A percentile compares a stretch with the other conserved stretches of the same genome.
Conservation (phyloP, 2,113 vertebrate genomes). For the Tenrec ecaudatus region DNA sequence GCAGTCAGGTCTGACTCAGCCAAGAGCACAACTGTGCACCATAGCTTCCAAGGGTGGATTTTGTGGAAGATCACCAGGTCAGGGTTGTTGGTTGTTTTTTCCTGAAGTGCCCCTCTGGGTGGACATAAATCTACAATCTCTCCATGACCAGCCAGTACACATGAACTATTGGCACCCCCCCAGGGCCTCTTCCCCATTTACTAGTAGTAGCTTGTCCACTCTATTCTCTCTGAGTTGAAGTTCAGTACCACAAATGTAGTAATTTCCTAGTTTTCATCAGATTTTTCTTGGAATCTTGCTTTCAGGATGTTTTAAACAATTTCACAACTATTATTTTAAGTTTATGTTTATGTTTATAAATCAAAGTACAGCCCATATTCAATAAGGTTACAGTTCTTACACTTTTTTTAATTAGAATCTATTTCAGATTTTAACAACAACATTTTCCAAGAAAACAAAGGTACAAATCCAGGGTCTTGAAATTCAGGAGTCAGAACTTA, state of each 20-base stretch:
- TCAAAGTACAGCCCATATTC: background rate
- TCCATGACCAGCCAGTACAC: background rate
- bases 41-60: background rate
- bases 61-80: background rate
- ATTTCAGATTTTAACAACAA: constrained; percentile 44
- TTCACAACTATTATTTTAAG: constrained; percentile 40
- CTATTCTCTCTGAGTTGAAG: constrained; percentile 19
- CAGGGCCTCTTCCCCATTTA: background rate
- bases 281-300: constrained; percentile 43
- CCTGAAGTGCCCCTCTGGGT: background rate
- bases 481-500: constrained; percentile 2
- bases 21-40: background rate
- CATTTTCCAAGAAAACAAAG: background rate
- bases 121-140: no score
- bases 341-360: constrained; percentile 2
- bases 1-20: background rate
- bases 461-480: background rate
- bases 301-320: background rate
- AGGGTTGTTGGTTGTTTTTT: background rate
- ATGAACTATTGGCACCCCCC: background rate
- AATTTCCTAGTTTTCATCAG: background rate
- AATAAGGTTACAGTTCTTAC: background rate
- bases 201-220: background rate
- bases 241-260: background rate
- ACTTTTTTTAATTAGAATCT: background rate